A percentile compares a stretch with the other conserved stretches of the same genome.
Evolutionary conservation across 2,797 vertebrate species (phyloP).

Genomic region (Rhabdomys pumilio): DNA sequence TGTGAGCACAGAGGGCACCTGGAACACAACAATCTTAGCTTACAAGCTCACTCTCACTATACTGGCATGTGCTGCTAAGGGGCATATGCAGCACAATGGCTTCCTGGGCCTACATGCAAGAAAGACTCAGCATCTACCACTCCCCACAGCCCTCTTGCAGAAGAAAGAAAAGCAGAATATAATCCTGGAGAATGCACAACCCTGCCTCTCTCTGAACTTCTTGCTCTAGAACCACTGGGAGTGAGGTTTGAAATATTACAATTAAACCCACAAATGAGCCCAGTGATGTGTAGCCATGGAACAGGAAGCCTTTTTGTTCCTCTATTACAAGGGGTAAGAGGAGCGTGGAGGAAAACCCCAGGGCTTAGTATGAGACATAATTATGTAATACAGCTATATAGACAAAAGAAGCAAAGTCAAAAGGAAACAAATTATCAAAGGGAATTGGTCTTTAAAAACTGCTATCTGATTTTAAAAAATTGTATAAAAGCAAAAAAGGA

Average conservation of each 20-base stretch:
- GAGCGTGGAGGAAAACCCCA: not conserved
- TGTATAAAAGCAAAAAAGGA: too few species aligned
- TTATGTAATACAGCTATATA: not conserved
- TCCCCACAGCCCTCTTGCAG: not conserved
- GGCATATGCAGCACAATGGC: not conserved
- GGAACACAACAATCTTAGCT: too few species aligned
- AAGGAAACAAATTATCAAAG: constrained; percentile 32
- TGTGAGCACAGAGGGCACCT: not conserved
- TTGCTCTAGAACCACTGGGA: not conserved
- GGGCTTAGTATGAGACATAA: constrained; percentile 25
- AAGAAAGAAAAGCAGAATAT: not conserved
- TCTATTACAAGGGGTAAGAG: not conserved
- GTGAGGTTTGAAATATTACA: not conserved
- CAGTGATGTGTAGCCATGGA: not conserved
- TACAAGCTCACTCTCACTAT: not conserved
- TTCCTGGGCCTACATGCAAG: not conserved
- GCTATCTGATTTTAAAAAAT: not conserved
- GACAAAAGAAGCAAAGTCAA: constrained; percentile 19
- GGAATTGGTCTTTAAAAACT: constrained; percentile 19
- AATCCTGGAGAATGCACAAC: not conserved
- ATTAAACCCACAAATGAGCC: not conserved
- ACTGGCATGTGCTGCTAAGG: not conserved
- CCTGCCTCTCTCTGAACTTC: not conserved
- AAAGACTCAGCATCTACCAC: not conserved
- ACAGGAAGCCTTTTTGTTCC: not conserved